Evolutionary conservation across 2,797 vertebrate genomes (phyloP).

Genomic region (Spinibarbus caldwelli): DNA sequence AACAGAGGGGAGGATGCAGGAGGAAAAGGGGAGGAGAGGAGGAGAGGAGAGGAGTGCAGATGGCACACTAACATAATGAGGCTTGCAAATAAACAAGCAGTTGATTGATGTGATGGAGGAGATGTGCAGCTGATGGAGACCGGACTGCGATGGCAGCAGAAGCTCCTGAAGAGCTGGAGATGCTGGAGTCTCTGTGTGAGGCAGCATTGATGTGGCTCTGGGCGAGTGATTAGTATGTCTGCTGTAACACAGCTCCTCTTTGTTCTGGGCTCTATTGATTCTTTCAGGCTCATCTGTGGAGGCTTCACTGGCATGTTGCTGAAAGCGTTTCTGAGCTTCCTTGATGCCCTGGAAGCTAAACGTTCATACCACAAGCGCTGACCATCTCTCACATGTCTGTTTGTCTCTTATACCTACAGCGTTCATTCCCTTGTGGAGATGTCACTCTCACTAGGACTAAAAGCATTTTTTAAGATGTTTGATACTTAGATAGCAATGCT

Average conservation of each 20-base stretch:
- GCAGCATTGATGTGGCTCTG: slow-evolving; percentile 27
- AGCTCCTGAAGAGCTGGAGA: slow-evolving; percentile 51
- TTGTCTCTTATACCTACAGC: not conserved
- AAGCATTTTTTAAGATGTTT: not conserved
- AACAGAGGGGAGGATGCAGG: not conserved
- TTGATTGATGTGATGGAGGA: slow-evolving; percentile 69
- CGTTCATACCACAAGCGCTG: slow-evolving; percentile 51
- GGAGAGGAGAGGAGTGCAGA: slow-evolving; percentile 45
- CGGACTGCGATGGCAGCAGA: slow-evolving; percentile 59
- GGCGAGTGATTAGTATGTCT: slow-evolving; percentile 43
- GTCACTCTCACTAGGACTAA: not conserved
- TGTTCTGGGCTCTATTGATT: slow-evolving; percentile 75
- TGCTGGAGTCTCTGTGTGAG: slow-evolving; percentile 27
- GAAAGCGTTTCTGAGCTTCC: not conserved
- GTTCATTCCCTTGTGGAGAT: not conserved
- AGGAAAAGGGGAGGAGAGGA: not conserved
- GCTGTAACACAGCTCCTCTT: slow-evolving; percentile 71
- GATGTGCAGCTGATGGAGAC: slow-evolving; percentile 53
- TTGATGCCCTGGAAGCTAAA: slow-evolving; percentile 36
- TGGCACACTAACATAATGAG: slow-evolving; percentile 64
- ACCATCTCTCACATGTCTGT: not conserved
- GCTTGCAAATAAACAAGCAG: slow-evolving; percentile 68
- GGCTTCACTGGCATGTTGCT: slow-evolving; percentile 52
- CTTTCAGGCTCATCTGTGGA: slow-evolving; percentile 66
- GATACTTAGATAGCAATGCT: not conserved